Conservation (phyloP, 2,888 invertebrate species). For the Epinotia brunnichana region DNA sequence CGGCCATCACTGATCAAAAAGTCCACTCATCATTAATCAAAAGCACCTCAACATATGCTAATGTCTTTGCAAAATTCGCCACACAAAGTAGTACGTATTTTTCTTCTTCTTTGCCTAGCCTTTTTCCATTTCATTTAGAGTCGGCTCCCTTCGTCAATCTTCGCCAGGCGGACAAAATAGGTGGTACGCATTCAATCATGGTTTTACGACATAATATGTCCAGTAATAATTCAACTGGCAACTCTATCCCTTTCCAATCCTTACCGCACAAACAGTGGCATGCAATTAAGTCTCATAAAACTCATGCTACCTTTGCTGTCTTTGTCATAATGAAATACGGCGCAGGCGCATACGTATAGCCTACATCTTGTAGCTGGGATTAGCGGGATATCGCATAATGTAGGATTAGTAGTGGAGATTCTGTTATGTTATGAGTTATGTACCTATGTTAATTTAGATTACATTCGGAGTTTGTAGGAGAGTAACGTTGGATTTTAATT, state of each 20-base stretch:
- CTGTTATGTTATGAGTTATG: slow-evolving; percentile 36
- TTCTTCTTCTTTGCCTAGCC: too few species aligned
- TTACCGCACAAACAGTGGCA: slow-evolving; percentile 40
- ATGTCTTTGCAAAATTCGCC: not conserved
- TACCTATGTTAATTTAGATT: slow-evolving; percentile 28
- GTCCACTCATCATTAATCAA: too few species aligned
- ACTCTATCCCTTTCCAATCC: slow-evolving; percentile 18
- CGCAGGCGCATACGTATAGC: slow-evolving; percentile 31
- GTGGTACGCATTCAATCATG: not conserved
- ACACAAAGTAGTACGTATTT: too few species aligned
- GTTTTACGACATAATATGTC: not conserved
- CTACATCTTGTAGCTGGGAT: slow-evolving; percentile 23
- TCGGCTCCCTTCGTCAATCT: too few species aligned
- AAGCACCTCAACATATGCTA: too few species aligned
- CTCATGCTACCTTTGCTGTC: slow-evolving; percentile 43
- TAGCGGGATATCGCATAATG: slow-evolving; percentile 42
- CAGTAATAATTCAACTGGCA: not conserved
- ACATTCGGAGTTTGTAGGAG: not conserved
- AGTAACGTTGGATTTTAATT: not conserved
- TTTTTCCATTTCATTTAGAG: too few species aligned
- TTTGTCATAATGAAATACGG: slow-evolving; percentile 43
- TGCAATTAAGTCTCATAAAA: slow-evolving; percentile 45
- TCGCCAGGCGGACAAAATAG: too few species aligned
- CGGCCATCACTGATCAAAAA: too few species aligned
- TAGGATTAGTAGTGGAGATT: slow-evolving; percentile 31